Conservation (phyloP, 2,797 vertebrate species). For the Spinus olivaceus region DNA sequence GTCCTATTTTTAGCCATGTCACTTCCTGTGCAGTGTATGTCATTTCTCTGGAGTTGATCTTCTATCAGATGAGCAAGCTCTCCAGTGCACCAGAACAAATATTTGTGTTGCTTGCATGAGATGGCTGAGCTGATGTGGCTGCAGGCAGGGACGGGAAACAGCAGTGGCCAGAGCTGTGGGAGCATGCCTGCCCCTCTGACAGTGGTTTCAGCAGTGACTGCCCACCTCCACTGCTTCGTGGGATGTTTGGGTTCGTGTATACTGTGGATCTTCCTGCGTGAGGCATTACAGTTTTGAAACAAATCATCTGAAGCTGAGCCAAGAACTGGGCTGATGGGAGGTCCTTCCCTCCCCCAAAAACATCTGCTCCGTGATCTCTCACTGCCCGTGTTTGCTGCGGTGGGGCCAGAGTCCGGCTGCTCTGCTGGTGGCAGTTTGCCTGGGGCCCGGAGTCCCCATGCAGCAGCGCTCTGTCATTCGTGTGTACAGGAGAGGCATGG, state of each 20-base stretch:
- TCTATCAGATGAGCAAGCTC: not conserved
- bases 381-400: rapidly evolving
- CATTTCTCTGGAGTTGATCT: not conserved
- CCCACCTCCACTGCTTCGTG: not conserved
- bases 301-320: not conserved
- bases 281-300: not conserved
- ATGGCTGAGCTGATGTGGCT: not conserved
- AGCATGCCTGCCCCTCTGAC: not conserved
- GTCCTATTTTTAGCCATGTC: not conserved
- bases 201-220: not conserved
- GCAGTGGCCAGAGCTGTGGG: not conserved
- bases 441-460: rapidly evolving
- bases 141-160: rapidly evolving
- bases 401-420: not conserved
- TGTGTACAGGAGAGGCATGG: not conserved
- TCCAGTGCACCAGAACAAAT: not conserved
- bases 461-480: not conserved
- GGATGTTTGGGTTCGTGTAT: rapidly evolving
- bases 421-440: not conserved
- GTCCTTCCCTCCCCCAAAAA: not conserved
- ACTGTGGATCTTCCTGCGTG: not conserved
- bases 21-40: not conserved
- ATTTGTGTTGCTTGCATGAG: not conserved
- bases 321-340: not conserved
- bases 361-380: not conserved